Base-by-base conservation (phyloP, 2,888 invertebrate species). In the Tipula confusa region DNA sequence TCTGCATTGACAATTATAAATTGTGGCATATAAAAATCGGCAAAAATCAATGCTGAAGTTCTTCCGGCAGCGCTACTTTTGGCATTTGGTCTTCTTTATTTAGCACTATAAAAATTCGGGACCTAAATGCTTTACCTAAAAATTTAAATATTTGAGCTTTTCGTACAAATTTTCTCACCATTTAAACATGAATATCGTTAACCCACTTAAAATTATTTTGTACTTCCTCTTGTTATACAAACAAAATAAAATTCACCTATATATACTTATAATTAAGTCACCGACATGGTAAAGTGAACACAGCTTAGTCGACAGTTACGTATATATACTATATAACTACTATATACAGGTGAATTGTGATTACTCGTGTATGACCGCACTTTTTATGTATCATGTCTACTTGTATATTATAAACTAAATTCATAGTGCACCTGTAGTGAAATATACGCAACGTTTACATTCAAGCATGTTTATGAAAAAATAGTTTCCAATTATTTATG, bases 241-340 rank as follows among this genome's bases (percentile, higher is more conserved):
- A 64, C 9, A 3, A 64, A 64, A 24, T 24, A 0, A 18, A 64
- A 64, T 64, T 64, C 64, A 64, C 64, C 64, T 64, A 64, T 24
- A 43, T 43, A 64, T n/a, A n/a, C n/a, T n/a, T n/a, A 33, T 64
- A 64, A 64, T 64, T 64, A 64, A 64, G 64, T 64, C 64, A 64
- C 64, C 64, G 64, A 64, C 64, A 64, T 64, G 64, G 64, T 64
- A 64, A 64, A 24, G 24, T 64, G 64, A 64, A 31, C 31, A 31
- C 7, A 31, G 31, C 43, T n/a, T 43, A 43, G 43, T 43, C 43
- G 43, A 43, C 64, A 64, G 64, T 64, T 64, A 64, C 64, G 24
- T 2, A 64, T 24, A 64, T n/a, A n/a, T n/a, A 9, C 11, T 24
- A 24, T 43, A 7, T 64, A 43, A 43, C n/a, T 4, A 64, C 18